These are phyloP conservation scores for Zaprionus davidi DNA, from an alignment of 1,140 invertebrate species.

Conservation along the genomic window DNA sequence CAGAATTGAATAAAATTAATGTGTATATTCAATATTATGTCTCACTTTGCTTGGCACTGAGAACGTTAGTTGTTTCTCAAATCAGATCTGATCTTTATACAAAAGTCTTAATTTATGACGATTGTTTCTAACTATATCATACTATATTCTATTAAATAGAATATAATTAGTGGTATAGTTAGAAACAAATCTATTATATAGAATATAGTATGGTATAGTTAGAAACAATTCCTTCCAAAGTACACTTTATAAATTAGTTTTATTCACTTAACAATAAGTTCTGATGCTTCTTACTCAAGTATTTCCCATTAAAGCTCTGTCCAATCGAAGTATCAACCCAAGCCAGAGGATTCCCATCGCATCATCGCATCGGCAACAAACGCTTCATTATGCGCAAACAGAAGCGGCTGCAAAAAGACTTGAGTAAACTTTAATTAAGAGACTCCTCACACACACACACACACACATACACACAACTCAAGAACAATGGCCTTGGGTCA, in stretches of 20 bases:
- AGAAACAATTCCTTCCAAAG: too few species aligned
- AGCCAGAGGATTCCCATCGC: not conserved
- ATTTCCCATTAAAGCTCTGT: not conserved
- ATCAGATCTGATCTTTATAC: too few species aligned
- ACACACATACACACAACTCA: slow-evolving; percentile 24
- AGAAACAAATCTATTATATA: too few species aligned
- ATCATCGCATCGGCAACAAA: slow-evolving; percentile 26
- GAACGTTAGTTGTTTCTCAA: too few species aligned
- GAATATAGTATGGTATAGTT: too few species aligned
- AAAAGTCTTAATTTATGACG: too few species aligned
- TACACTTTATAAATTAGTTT: not conserved
- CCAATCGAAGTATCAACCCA: not conserved
- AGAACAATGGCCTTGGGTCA: slow-evolving; percentile 58
- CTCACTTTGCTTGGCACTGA: too few species aligned
- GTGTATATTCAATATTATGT: too few species aligned
- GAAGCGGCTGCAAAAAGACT: slow-evolving; percentile 55
- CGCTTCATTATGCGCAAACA: slow-evolving; percentile 33
- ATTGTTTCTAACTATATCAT: too few species aligned
- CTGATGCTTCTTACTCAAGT: not conserved
- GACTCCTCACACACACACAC: slow-evolving; percentile 33
- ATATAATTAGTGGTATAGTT: too few species aligned
- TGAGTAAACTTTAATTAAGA: slow-evolving; percentile 78
- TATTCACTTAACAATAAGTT: not conserved
- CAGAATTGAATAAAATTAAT: too few species aligned
- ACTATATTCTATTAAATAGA: too few species aligned